Evolutionary conservation across 2,113 vertebrate genomes (phyloP).

Genomic region (Lucifuga dentata): DNA sequence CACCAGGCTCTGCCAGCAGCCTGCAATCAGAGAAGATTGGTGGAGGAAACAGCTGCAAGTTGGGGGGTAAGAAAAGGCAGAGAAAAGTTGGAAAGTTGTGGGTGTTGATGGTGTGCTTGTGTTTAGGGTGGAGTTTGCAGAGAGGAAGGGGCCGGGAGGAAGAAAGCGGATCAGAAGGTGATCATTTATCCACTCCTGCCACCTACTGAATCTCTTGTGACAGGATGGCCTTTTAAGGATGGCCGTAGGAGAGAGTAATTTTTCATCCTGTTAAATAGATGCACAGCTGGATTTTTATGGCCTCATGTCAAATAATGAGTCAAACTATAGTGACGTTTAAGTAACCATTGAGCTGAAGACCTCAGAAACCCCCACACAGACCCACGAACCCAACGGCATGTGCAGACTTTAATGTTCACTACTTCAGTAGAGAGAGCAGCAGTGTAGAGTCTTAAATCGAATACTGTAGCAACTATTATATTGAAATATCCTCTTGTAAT

Average conservation of each 20-base stretch:
- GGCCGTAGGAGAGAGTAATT: background rate
- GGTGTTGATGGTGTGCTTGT: background rate
- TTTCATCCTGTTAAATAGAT: background rate
- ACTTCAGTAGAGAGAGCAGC: no score
- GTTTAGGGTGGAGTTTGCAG: slow-evolving; percentile 36
- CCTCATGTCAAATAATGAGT: no score
- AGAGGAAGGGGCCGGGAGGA: background rate
- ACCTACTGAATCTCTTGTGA: slow-evolving; percentile 47
- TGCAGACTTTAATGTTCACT: no score
- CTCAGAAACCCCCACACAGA: no score
- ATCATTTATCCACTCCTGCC: slow-evolving; percentile 56
- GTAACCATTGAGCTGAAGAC: no score
- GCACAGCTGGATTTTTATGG: no score
- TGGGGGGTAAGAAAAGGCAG: background rate
- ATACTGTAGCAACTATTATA: no score
- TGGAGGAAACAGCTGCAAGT: slow-evolving; percentile 66
- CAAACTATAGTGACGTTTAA: no score
- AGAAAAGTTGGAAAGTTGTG: background rate
- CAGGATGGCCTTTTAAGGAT: background rate
- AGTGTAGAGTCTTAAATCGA: no score
- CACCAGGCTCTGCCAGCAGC: slow-evolving; percentile 37
- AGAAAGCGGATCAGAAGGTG: background rate
- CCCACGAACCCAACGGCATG: no score
- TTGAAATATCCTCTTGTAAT: no score
- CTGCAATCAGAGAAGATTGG: slow-evolving; percentile 72